Evolutionary conservation across 2,113 vertebrate species (phyloP), one percentile per base, ranked within the genome.

Genomic region (Aldabrachelys gigantea): DNA sequence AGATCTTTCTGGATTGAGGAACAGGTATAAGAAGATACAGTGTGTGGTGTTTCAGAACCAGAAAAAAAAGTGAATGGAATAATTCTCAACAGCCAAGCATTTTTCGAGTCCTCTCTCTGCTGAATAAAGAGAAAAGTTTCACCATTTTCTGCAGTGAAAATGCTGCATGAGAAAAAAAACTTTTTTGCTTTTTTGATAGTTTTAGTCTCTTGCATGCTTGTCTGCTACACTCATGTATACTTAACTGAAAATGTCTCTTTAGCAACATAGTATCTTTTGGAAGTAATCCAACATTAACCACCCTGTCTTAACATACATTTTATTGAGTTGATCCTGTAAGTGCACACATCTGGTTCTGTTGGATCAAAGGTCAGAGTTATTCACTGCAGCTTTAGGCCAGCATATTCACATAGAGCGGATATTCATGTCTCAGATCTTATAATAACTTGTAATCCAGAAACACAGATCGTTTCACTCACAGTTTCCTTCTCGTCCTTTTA

Each of bases 201-300:
- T 93, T 82, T 59, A 78, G 91, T 91, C 10, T 5, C 5, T 86
- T 3, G 0, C 11, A 4, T 84, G 8, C 22, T 83, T 84, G 35
- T 56, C n/a, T 54, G 10, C 35, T 87, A 2, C 87, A 92, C 83
- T 75, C 53, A 19, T 1, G 3, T 0, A 1, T 29, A 41, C 38
- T 82, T 35, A 29, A 27, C 62, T 92, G 87, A 81, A 92, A 95
- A 84, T 35, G 38, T 92, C 89, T 97, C 84, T 41, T 6, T 85
- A 89, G 90, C 91, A 93, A 78, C 6, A 27, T 3, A 87, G 3
- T 25, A 4, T 5, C 3, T 91, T 56, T 95, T 87, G 79, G 54
- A 93, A 92, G 76, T 50, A 93, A 78, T 22, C 90, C 69, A 88
- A 2, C 31, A 76, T 94, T 57, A 91, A 76, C 53, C 85, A 89